Conservation (phyloP, 2,113 vertebrate species). For the Entomyzon cyanotis region DNA sequence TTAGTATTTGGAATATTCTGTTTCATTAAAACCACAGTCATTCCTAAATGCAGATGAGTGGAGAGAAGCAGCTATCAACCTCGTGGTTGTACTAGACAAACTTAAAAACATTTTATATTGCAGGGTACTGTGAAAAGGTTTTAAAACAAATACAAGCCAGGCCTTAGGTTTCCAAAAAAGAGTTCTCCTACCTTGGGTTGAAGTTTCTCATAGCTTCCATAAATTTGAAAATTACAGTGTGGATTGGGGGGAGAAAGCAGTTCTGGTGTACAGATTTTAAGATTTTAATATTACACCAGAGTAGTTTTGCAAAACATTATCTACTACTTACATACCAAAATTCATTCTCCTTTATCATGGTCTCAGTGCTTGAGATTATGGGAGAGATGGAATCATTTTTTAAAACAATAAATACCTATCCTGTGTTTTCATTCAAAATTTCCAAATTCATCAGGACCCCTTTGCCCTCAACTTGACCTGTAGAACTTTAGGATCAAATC, state of each 20-base stretch:
- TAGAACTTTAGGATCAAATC: background rate
- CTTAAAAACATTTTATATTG: background rate
- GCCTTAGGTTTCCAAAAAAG: background rate
- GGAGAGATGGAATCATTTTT: background rate
- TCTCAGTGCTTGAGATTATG: background rate
- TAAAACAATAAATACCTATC: background rate
- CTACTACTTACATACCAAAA: background rate
- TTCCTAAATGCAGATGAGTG: conserved; percentile 40
- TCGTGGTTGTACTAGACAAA: conserved; percentile 12
- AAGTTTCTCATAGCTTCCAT: background rate
- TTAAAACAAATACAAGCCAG: background rate
- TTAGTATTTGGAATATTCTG: conserved; percentile 64
- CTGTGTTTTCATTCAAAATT: conserved; percentile 4
- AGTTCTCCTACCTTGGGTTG: background rate
- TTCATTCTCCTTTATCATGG: background rate
- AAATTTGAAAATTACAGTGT: background rate
- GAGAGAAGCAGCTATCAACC: conserved; percentile 12
- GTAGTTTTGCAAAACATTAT: background rate
- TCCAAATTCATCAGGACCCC: background rate
- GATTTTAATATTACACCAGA: background rate
- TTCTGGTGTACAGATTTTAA: background rate
- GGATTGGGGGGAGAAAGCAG: background rate
- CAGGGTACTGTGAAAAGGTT: background rate
- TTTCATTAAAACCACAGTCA: conserved; percentile 55
- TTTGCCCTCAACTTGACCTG: background rate